Base-by-base conservation (phyloP, 2,888 invertebrate species). In the Dichetophora obliterata region DNA sequence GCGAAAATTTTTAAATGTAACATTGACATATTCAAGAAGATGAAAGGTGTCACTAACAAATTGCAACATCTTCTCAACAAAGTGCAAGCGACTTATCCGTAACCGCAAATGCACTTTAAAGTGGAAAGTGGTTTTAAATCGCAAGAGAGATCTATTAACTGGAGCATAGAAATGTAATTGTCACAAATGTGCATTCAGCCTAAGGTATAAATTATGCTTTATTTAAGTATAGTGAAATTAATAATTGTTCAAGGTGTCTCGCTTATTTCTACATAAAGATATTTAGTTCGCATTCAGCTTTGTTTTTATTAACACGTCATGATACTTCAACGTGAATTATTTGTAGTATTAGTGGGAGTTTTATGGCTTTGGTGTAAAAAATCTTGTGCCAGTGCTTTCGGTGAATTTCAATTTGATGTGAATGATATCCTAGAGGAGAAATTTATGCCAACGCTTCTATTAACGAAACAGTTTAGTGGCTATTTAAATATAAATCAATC, bases 361-460 rank as follows among this genome's bases (percentile, higher is more conserved):
- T 9, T 52, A 5, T n/a, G 27, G 34, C 14, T 50, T 68, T 68
- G 50, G 27, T 6, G 22, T 3, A 24, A 31, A 22, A 70, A 34
- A n/a, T 19, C 8, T 19, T 16, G 19, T 61, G 22, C 16, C 4
- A 48, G 8, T 63, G 27, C 19, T 5, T 43, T 43, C n/a, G 14
- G 52, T 34, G 68, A 37, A 11, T 82, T 82, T 61, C 77, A 83
- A 50, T 85, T 91, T 43, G 90, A 93, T 87, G 88, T 93, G 6
- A 91, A 94, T 79, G 94, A 94, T 87, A 93, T 94, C 83, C 88
- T 94, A 31, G 91, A 93, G 16, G 91, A 91, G n/a, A 92, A 93
- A 88, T 90, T 93, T 66, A 92, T 94, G 91, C 94, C 94, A 0
- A 92, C 92, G 0, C 92, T 91, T 80, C 89, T 94, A 77, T 90